Percentiles rank a stretch among this genome's conserved stretches.
Evolutionary conservation across 2,888 invertebrate genomes (phyloP).

Genomic region (Andrena flavipes): DNA sequence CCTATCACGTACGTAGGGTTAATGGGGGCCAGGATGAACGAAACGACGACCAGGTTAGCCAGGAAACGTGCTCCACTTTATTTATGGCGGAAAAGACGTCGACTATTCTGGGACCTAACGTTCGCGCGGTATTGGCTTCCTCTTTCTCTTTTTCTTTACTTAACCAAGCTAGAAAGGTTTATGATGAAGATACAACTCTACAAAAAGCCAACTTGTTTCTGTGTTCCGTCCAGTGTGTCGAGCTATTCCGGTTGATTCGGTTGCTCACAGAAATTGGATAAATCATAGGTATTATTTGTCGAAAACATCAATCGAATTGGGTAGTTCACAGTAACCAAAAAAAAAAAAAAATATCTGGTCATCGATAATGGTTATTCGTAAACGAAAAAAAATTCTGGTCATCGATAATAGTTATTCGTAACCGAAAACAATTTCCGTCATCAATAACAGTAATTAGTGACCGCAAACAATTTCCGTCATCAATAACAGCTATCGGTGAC

Average conservation of each 20-base stretch:
- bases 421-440: too few species aligned
- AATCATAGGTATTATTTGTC: not conserved
- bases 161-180: constrained; percentile 29
- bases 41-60: constrained; percentile 48
- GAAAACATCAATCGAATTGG: not conserved
- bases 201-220: constrained; percentile 33
- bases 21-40: constrained; percentile 59
- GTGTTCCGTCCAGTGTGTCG: not conserved
- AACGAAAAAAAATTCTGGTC: too few species aligned
- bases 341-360: too few species aligned
- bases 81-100: constrained; percentile 48
- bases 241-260: constrained; percentile 26
- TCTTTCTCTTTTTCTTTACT: constrained; percentile 14
- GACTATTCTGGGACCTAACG: constrained; percentile 27
- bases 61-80: constrained; percentile 56
- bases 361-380: too few species aligned
- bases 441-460: too few species aligned
- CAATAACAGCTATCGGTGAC: too few species aligned
- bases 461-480: too few species aligned
- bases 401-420: too few species aligned
- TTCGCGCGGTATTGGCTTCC: constrained; percentile 41
- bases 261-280: constrained; percentile 20
- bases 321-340: too few species aligned
- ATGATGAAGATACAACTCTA: constrained; percentile 34
- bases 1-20: constrained; percentile 63